A percentile compares a stretch with the other conserved stretches of the same genome.
phyloP scores from a whole-genome alignment of 2,113 vertebrate species.

The Macrotis lagotis region DNA sequence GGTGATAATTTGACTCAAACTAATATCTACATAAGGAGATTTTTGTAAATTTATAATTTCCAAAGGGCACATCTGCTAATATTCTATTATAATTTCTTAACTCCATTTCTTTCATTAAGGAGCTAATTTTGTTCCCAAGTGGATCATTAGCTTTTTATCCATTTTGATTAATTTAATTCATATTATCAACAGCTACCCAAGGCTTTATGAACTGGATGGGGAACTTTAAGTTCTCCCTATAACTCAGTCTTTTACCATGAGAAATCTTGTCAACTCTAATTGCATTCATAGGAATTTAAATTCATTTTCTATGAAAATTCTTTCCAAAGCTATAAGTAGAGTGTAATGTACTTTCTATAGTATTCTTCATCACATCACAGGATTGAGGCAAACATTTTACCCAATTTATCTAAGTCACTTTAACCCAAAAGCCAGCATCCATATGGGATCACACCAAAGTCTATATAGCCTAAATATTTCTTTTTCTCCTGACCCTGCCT shows the following conservation, averaged over 20 bases:
- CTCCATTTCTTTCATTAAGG: constrained; percentile 84
- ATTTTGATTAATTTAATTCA: constrained; percentile 83
- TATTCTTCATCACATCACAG: constrained; percentile 53
- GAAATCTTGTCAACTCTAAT: constrained; percentile 80
- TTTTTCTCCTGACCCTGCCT: background rate
- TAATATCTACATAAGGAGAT: constrained; percentile 78
- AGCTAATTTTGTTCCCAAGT: constrained; percentile 82
- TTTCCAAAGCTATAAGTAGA: constrained; percentile 70
- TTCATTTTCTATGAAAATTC: constrained; percentile 77
- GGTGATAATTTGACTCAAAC: constrained; percentile 79
- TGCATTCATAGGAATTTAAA: constrained; percentile 77
- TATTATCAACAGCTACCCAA: constrained; percentile 77
- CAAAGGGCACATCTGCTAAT: constrained; percentile 80
- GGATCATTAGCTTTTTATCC: constrained; percentile 81
- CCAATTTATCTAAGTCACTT: constrained; percentile 54
- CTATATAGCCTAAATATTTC: background rate
- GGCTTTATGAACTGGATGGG: constrained; percentile 77
- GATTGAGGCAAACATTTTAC: constrained; percentile 50
- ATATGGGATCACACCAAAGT: background rate
- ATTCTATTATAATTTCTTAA: constrained; percentile 84
- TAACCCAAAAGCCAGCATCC: background rate
- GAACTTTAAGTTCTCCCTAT: constrained; percentile 76
- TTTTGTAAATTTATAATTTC: constrained; percentile 84
- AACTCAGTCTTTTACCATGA: constrained; percentile 72
- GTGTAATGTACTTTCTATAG: constrained; percentile 32